phyloP scores from a whole-genome alignment of 1,140 invertebrate species.

The Holcopasites calliopsidis region DNA sequence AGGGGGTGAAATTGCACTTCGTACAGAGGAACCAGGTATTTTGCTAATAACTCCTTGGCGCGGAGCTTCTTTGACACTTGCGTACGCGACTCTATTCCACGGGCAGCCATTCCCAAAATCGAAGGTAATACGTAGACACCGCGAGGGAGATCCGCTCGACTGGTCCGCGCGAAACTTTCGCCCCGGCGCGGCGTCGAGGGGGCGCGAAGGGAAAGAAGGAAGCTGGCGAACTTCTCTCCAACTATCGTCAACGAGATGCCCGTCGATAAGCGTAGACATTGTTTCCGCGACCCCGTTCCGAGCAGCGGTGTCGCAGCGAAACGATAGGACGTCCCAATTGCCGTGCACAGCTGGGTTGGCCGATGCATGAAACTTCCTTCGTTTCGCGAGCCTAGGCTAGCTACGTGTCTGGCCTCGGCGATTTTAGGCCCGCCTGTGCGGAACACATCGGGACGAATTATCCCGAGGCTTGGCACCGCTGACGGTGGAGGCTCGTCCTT shows the following conservation, averaged over 20 bases:
- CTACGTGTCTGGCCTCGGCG: slow-evolving; percentile 43
- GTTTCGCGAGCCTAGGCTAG: neutral
- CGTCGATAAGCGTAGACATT: slow-evolving; percentile 56
- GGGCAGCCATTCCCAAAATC: too few species aligned
- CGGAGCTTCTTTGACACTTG: too few species aligned
- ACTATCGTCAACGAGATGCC: slow-evolving; percentile 31
- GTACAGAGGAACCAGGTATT: too few species aligned
- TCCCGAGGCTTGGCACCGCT: slow-evolving; percentile 13
- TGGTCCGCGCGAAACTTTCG: neutral
- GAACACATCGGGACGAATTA: slow-evolving; percentile 39
- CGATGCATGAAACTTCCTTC: neutral
- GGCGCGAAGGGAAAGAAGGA: neutral
- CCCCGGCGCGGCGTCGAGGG: too few species aligned
- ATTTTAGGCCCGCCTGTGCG: slow-evolving; percentile 15
- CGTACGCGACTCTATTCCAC: too few species aligned
- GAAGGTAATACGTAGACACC: neutral
- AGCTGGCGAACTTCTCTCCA: slow-evolving; percentile 25
- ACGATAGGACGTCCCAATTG: slow-evolving; percentile 54
- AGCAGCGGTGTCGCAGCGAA: slow-evolving; percentile 38
- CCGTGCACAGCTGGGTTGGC: neutral
- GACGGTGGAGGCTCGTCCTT: neutral
- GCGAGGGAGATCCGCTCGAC: neutral
- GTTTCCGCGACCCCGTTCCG: slow-evolving; percentile 54
- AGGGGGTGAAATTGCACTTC: too few species aligned
- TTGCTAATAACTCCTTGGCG: too few species aligned